Evolutionary conservation across 2,888 invertebrate species (phyloP), one percentile per base, ranked within the genome.

Genomic region (Brachylomia viminalis): DNA sequence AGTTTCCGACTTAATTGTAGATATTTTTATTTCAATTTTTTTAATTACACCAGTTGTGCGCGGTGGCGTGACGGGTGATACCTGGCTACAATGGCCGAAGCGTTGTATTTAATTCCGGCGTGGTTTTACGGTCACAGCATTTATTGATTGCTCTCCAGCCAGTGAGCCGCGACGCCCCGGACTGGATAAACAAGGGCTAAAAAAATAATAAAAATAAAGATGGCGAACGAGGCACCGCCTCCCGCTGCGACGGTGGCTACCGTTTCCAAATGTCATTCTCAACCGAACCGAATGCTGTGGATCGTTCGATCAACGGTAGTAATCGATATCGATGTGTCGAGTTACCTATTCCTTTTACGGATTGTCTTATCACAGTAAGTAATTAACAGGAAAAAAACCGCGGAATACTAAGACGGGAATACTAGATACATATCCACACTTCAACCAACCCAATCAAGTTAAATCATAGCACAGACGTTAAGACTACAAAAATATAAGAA

Each of bases 241-340:
- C 96, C 96, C 90, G 95, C 95, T 92, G 95, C 77, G 95, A 83
- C 87, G 83, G 85, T 89, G 90, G 95, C 96, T 96, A 96, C 96
- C 95, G 96, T 95, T 95, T 95, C 91, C 89, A 94, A 96, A 94
- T 94, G 95, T 94, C 95, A 95, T 95, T 95, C 95, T 92, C 92
- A 89, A 90, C 90, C 90, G 92, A 91, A 90, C 85, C 83, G 58
- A 76, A 67, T 80, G 86, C 82, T 87, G 86, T 81, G 83, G 77
- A 66, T 84, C 70, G 69, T 61, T 69, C 49, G 64, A 83, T 79
- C 85, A 85, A 85, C 82, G 84, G 86, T 86, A 87, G 59, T 33
- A 76, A 68, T 84, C 79, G 82, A 82, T 86, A 85, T 88, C 85
- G 86, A 88, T 84, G 6, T 33, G 20, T 56, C 8, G 42, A 42